Conservation (phyloP, 2,797 vertebrate species). For the Platalea minor region DNA sequence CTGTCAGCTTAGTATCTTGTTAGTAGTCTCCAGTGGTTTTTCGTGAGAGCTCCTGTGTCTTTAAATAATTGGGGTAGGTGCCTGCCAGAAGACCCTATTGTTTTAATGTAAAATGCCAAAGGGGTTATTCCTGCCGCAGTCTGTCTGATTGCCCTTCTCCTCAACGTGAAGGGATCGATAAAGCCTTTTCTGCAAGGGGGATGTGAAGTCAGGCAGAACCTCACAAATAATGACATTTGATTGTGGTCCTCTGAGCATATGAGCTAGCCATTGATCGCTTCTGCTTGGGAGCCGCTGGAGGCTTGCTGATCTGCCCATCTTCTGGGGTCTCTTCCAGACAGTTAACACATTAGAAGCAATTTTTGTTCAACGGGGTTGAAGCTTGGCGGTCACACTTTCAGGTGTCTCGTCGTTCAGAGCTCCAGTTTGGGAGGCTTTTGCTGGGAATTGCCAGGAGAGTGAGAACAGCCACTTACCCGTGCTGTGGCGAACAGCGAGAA, state of each 20-base stretch:
- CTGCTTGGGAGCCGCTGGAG: constrained; percentile 32
- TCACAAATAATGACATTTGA: constrained; percentile 89
- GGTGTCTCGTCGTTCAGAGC: neutral
- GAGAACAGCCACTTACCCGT: fast-evolving
- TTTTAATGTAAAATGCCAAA: constrained; percentile 62
- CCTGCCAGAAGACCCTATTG: constrained; percentile 72
- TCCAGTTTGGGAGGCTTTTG: neutral
- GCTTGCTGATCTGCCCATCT: neutral
- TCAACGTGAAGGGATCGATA: constrained; percentile 79
- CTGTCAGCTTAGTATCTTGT: neutral
- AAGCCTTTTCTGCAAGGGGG: constrained; percentile 82
- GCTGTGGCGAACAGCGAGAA: neutral
- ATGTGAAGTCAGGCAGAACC: constrained; percentile 92
- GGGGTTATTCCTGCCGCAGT: constrained; percentile 30
- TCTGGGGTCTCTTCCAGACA: constrained; percentile 39
- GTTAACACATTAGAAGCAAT: constrained; percentile 46
- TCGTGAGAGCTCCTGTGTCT: neutral
- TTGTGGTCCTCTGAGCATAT: constrained; percentile 68
- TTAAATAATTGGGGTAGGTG: neutral
- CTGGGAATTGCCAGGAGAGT: neutral
- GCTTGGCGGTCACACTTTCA: neutral
- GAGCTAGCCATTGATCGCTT: constrained; percentile 57
- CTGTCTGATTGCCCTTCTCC: constrained; percentile 62
- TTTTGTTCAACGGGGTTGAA: neutral
- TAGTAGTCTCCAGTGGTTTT: neutral